These are phyloP conservation scores for Pygocentrus nattereri DNA, from an alignment of 2,797 vertebrate species.

Conservation along the genomic window DNA sequence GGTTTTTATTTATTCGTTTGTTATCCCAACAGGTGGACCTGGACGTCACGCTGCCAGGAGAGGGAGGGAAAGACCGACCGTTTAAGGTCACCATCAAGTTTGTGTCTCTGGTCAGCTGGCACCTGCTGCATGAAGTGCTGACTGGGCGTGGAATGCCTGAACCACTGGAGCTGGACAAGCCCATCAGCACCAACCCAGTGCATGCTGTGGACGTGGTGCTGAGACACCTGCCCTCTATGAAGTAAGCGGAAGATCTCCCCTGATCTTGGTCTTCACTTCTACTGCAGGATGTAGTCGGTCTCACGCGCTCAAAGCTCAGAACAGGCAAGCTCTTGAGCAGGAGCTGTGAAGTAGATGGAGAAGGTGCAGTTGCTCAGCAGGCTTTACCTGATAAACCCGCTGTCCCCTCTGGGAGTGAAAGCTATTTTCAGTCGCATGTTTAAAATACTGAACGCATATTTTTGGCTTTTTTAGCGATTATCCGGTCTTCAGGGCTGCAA, in stretches of 20 bases:
- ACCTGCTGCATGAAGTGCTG: slow-evolving; percentile 97
- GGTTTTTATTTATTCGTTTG: no score
- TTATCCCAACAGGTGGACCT: slow-evolving; percentile 89
- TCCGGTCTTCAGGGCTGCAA: no score
- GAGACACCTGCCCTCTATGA: slow-evolving; percentile 98
- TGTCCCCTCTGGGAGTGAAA: not conserved
- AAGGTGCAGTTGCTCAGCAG: not conserved
- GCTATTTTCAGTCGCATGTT: not conserved
- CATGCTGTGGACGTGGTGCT: slow-evolving; percentile 98
- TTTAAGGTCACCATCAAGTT: slow-evolving; percentile 99
- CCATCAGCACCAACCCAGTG: slow-evolving; percentile 99
- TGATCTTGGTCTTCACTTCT: not conserved
- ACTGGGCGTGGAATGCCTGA: slow-evolving; percentile 96
- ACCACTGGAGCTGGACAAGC: slow-evolving; percentile 98
- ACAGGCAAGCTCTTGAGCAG: not conserved
- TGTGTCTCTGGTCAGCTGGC: slow-evolving; percentile 99
- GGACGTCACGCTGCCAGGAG: slow-evolving; percentile 98
- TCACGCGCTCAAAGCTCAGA: not conserved
- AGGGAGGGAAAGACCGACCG: slow-evolving; percentile 97
- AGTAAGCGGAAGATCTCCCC: slow-evolving; percentile 77
- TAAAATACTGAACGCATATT: not conserved
- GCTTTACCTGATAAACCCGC: slow-evolving; percentile 32
- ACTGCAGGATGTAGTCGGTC: not conserved
- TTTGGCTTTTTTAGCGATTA: not conserved
- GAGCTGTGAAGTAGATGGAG: not conserved